A percentile compares a stretch with the other conserved stretches of the same genome.
These are phyloP conservation scores for Scalopus aquaticus DNA, from an alignment of 2,113 vertebrate genomes.

Conservation along the genomic window DNA sequence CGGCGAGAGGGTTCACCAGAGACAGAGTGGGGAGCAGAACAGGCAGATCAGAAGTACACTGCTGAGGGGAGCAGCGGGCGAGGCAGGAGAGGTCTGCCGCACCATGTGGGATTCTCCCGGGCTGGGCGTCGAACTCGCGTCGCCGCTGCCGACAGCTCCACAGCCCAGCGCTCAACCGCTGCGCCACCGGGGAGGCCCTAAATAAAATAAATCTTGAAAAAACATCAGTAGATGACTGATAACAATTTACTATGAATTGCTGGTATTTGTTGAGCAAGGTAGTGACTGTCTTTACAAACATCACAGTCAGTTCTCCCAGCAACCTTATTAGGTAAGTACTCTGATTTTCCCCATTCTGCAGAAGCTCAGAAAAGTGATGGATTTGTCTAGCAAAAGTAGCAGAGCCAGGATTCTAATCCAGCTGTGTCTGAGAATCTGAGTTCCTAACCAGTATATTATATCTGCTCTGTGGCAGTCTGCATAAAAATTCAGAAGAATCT, in stretches of 20 bases:
- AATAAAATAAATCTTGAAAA: too few relatives aligned
- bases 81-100: too few relatives aligned
- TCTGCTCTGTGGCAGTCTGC: background rate
- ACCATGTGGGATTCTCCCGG: too few relatives aligned
- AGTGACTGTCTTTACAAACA: background rate
- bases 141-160: too few relatives aligned
- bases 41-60: too few relatives aligned
- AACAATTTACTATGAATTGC: background rate
- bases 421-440: conserved; percentile 7
- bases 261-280: background rate
- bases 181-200: too few relatives aligned
- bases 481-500: background rate
- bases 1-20: too few relatives aligned
- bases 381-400: background rate
- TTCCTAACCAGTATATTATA: background rate
- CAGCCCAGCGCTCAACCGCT: too few relatives aligned
- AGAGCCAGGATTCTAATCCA: background rate
- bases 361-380: background rate
- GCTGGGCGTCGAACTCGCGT: too few relatives aligned
- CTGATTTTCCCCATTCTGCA: background rate
- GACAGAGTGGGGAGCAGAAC: too few relatives aligned
- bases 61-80: too few relatives aligned
- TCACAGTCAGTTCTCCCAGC: background rate
- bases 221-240: background rate
- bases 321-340: background rate